phyloP scores from a whole-genome alignment of 2,888 invertebrate genomes.

The Polydrusus tereticollis region DNA sequence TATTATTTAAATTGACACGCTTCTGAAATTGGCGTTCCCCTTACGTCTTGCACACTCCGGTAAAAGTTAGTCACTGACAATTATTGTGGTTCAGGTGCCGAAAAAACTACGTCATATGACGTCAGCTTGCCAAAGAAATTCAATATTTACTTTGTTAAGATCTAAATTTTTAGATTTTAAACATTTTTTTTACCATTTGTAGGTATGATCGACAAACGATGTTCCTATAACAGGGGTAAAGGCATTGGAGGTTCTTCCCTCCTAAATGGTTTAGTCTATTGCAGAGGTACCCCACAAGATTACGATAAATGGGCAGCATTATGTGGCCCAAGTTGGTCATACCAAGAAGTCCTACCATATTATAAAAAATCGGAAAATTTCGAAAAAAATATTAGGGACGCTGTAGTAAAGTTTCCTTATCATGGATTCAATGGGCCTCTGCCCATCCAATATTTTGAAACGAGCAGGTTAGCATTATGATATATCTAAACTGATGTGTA shows the following conservation, averaged over 20 bases:
- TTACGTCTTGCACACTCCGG: no score
- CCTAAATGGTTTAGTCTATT: conserved; percentile 69
- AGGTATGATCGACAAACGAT: conserved; percentile 51
- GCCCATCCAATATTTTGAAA: conserved; percentile 49
- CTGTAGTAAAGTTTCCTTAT: conserved; percentile 9
- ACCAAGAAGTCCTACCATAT: conserved; percentile 70
- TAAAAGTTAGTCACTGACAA: no score
- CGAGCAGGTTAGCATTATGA: conserved; percentile 27
- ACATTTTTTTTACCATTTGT: background rate
- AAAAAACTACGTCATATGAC: no score
- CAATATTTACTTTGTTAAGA: no score
- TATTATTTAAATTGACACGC: no score
- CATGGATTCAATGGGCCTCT: conserved; percentile 43
- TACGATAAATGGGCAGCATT: conserved; percentile 67
- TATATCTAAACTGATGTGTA: no score
- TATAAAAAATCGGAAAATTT: conserved; percentile 56
- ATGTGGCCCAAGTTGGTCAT: conserved; percentile 68
- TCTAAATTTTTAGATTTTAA: background rate
- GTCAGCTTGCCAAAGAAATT: no score
- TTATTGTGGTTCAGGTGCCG: no score
- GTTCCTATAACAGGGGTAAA: conserved; percentile 67
- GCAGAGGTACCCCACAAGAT: conserved; percentile 66
- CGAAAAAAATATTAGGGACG: conserved; percentile 6
- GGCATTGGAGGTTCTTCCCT: conserved; percentile 69
- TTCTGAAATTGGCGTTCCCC: no score